Conservation (phyloP, 2,888 invertebrate species). For the Andrena bicolor region DNA sequence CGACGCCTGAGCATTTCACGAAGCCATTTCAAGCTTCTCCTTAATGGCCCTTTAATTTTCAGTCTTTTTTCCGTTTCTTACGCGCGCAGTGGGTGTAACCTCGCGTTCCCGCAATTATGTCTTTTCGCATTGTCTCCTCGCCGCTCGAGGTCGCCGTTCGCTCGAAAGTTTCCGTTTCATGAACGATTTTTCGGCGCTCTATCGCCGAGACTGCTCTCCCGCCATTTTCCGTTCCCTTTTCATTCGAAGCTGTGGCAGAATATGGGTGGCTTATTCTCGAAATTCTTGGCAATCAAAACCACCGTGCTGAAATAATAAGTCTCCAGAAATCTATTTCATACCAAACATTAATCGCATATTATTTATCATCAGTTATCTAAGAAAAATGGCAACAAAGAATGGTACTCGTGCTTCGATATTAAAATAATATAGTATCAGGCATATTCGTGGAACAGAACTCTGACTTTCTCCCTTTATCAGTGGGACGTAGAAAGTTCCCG, state of each 20-base stretch:
- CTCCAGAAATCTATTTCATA: too few relatives aligned
- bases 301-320: too few relatives aligned
- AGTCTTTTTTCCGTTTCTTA: neutral
- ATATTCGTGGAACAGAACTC: too few relatives aligned
- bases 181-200: slow-evolving; percentile 28
- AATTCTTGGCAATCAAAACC: too few relatives aligned
- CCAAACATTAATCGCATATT: too few relatives aligned
- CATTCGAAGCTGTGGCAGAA: neutral
- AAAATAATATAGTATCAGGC: too few relatives aligned
- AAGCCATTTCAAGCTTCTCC: neutral
- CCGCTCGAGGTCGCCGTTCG: slow-evolving; percentile 22
- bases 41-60: slow-evolving; percentile 5
- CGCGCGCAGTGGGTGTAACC: neutral
- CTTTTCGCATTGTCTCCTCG: slow-evolving; percentile 24
- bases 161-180: slow-evolving; percentile 22
- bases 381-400: too few relatives aligned
- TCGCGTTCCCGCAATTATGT: slow-evolving; percentile 35
- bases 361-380: too few relatives aligned
- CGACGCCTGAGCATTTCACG: neutral
- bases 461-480: too few relatives aligned
- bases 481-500: too few relatives aligned
- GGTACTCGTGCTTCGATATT: too few relatives aligned
- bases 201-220: neutral
- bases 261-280: neutral
- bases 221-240: neutral